Evolutionary conservation across 2,113 vertebrate genomes (phyloP).

Genomic region (Dromiciops gliroides): DNA sequence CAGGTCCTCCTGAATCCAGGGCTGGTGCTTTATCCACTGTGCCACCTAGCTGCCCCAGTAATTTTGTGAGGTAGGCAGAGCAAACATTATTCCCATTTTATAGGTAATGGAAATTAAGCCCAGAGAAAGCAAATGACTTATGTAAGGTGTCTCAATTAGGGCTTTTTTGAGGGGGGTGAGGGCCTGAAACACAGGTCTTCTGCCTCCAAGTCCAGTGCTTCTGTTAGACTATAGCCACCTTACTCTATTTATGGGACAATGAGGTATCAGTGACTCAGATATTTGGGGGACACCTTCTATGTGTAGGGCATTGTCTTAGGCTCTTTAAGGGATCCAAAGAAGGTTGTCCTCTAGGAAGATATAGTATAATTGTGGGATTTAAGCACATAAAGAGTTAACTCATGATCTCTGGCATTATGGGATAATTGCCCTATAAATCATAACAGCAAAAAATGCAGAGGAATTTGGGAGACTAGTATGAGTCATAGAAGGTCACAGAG

Average conservation of each 20-base stretch:
- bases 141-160: not conserved
- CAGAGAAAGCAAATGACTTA: not conserved
- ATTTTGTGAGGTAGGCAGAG: not conserved
- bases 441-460: not conserved
- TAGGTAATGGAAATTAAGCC: not conserved
- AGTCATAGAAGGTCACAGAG: not conserved
- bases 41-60: too few relatives aligned
- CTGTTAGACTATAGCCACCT: not conserved
- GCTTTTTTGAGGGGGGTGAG: not conserved
- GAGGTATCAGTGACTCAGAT: not conserved
- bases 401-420: not conserved
- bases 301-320: not conserved
- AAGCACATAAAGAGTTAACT: not conserved
- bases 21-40: too few relatives aligned
- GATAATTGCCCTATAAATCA: not conserved
- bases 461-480: not conserved
- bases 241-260: not conserved
- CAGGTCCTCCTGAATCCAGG: too few relatives aligned
- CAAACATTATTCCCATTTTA: not conserved
- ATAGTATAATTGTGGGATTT: not conserved
- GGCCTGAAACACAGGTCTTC: not conserved
- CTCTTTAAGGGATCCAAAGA: not conserved
- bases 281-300: not conserved
- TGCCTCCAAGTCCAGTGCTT: not conserved
- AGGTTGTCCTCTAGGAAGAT: not conserved